Conservation (phyloP, 1,140 invertebrate genomes). For the Diuraphis noxia region DNA sequence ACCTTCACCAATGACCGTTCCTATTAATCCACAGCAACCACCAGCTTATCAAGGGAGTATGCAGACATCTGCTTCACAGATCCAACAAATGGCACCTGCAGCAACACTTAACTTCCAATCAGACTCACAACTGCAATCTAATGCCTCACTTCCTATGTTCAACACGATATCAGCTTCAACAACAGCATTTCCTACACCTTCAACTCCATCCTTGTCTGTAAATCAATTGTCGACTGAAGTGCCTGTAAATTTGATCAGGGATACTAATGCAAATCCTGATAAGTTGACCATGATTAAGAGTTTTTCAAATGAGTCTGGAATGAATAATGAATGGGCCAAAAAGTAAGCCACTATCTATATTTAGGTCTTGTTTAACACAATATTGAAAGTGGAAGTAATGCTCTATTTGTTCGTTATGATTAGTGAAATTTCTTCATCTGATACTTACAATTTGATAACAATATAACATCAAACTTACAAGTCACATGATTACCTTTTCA, state of each 20-base stretch:
- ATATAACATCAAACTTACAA: neutral
- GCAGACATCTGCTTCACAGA: neutral
- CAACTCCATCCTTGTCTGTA: neutral
- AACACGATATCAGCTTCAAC: neutral
- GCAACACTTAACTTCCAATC: neutral
- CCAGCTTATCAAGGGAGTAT: neutral
- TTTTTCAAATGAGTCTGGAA: slow-evolving; percentile 45
- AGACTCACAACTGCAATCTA: neutral
- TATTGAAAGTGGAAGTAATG: neutral
- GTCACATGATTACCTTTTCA: too few relatives aligned
- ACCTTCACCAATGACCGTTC: neutral
- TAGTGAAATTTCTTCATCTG: neutral
- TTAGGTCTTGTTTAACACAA: neutral
- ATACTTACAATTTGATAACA: neutral
- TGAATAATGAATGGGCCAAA: slow-evolving; percentile 42
- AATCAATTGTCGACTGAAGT: neutral
- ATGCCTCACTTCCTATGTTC: neutral
- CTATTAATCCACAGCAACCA: neutral
- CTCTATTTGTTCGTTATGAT: neutral
- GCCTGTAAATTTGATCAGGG: neutral
- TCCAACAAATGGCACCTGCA: neutral
- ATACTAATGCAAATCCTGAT: slow-evolving; percentile 4
- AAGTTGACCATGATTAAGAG: slow-evolving; percentile 29
- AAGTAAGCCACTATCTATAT: neutral
- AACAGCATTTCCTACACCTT: neutral